Evolutionary conservation across 1,140 invertebrate genomes (phyloP), one percentile per base, ranked within the genome.

Genomic region (Lepeophtheirus salmonis): DNA sequence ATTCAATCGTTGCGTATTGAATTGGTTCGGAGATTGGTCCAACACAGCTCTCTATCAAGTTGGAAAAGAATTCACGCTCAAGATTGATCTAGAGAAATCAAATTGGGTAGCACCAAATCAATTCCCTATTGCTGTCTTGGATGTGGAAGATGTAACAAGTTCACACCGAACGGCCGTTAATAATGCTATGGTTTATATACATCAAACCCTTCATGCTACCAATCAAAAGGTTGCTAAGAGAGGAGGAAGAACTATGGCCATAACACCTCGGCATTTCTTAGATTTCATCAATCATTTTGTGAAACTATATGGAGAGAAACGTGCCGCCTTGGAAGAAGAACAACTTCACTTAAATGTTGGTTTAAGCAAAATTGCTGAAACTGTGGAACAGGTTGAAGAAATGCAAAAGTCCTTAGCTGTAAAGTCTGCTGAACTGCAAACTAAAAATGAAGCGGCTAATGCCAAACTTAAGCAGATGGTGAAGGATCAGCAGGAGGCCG

Each of bases 11-110:
- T 99, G 96, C 74, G 96, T 99, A 0, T 78, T 99, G 41, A 98
- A 99, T 72, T 99, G 96, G 96, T 98, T 98, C 71, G 96, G 96
- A 1, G 96, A 99, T 74, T 99, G 96, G 96, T 94, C 91, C 12
- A 89, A 96, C 70, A 86, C 87, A 13, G 91, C 95, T 1, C 74
- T 97, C 4, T 98, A 89, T 78, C 90, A 97, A 76, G 86, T 89
- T 56, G 86, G 84, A 52, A 84, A 84, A 69, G 86, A 89, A 72
- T 89, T 90, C 66, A 90, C 86, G 1, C 79, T 78, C 50, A 80
- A 81, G 58, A 79, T 89, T 63, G 86, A 90, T 72, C 72, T 91
- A 53, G 86, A 90, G 66, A 80, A 77, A 62, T 78, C 81, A 6
- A 76, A 79, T 61, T 97, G 92, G 81, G 78, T 78, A 56, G 74